Base-by-base conservation (phyloP, 30 jellyfish, hydroid and myxozoan genomes). In the Hydra vulgaris region DNA sequence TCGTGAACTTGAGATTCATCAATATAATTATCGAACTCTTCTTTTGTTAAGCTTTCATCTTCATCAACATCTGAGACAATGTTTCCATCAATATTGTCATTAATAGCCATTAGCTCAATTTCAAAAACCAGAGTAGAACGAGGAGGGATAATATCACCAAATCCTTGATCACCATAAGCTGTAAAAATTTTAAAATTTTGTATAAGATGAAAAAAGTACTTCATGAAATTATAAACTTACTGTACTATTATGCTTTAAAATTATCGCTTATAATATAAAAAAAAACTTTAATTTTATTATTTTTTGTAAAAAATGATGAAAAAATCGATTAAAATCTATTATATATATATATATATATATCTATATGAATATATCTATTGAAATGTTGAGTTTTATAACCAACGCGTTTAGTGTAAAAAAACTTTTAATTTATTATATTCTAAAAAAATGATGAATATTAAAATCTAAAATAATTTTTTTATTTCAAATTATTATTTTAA, bases 81-180 rank as follows among this genome's bases (percentile, higher is more conserved):
- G 27, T 27, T 26, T 55, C 26, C 84, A 71, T 53, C 27, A 21
- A 20, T 81, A 27, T 70, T 25, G 18, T 26, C 81, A 17, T 78
- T 87, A 4, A 90, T 81, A 27, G 82, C 86, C 25, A 90, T 26
- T 82, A 90, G 53, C 73, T 90, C 95, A 78, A 90, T 77, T 20
- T 90, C 93, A 76, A 90, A 90, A 12, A 90, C 90, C 25, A 90
- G 76, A 0, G 94, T 83, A 27, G 97, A 81, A 27, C 81, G 82
- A 68, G 86, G 90, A 8, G 97, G 97, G 54, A 90, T 90, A 52
- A 90, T 25, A 66, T 86, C 90, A 15, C 89, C 95, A 79, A 90
- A 85, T 71, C 97, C 97, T 21, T 61, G 89, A 7, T 82, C 90
- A 74, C 97, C 97, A 83, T 90, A 90, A 16, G 97, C 97, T 90